A percentile compares a stretch with the other conserved stretches of the same genome.
Evolutionary conservation across 2,888 invertebrate species (phyloP).

Genomic region (Dioctria linearis): DNA sequence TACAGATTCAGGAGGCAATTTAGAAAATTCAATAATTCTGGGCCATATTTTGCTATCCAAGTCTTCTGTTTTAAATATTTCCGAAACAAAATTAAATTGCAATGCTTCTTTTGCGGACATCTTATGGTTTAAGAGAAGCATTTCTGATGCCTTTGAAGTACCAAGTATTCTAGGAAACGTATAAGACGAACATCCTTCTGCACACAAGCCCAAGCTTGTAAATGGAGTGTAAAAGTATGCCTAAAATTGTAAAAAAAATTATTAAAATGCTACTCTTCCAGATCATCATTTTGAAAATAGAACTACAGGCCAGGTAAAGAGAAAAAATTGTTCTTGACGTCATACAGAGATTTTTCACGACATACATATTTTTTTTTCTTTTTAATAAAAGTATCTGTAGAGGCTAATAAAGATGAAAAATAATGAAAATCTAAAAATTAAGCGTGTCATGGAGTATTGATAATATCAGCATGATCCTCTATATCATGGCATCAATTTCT

Average conservation of each 20-base stretch:
- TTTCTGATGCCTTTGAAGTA: slow-evolving; percentile 78
- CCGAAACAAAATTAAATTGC: slow-evolving; percentile 83
- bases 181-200: slow-evolving; percentile 92
- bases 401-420: no score
- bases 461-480: no score
- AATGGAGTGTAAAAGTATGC: slow-evolving; percentile 94
- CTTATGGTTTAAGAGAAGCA: slow-evolving; percentile 81
- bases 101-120: slow-evolving; percentile 86
- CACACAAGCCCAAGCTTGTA: slow-evolving; percentile 84
- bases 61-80: slow-evolving; percentile 79
- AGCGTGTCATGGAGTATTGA: no score
- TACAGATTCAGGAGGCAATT: slow-evolving; percentile 70
- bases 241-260: slow-evolving; percentile 71
- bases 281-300: no score
- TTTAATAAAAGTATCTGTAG: no score
- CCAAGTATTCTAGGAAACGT: slow-evolving; percentile 91
- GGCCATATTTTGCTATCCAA: slow-evolving; percentile 76
- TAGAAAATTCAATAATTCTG: slow-evolving; percentile 74
- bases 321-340: no score
- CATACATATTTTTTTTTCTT: no score
- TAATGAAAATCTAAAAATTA: no score
- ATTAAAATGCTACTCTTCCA: no score
- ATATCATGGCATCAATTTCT: no score
- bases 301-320: no score
- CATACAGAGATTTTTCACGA: no score